These are phyloP conservation scores for Acronicta aceris DNA, from an alignment of 2,888 invertebrate genomes.

Conservation along the genomic window DNA sequence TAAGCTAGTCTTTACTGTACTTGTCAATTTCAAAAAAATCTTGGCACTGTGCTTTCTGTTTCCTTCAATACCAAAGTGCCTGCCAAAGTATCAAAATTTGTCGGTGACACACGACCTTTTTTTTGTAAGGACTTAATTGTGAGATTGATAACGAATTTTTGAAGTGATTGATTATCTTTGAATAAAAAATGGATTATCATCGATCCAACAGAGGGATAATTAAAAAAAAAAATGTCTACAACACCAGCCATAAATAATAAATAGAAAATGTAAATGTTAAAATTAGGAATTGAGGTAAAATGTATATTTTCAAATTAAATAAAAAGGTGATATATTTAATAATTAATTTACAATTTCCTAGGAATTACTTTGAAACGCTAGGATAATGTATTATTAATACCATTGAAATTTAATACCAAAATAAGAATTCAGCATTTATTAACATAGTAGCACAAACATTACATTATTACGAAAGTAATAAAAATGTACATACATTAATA, in stretches of 20 bases:
- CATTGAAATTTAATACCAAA: conserved; percentile 18
- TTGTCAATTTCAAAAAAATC: conserved; percentile 54
- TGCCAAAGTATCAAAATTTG: conserved; percentile 67
- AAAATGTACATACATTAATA: conserved; percentile 25
- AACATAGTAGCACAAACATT: conserved; percentile 39
- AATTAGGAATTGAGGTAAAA: conserved; percentile 36
- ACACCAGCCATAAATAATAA: neutral
- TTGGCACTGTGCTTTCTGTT: conserved; percentile 57
- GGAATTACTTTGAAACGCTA: conserved; percentile 39
- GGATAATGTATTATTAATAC: conserved; percentile 18
- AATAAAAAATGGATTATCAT: neutral
- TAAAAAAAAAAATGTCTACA: neutral
- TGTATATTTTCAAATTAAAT: conserved; percentile 50
- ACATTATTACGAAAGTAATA: conserved; percentile 6
- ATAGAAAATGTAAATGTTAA: conserved; percentile 13
- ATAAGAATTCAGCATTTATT: conserved; percentile 22
- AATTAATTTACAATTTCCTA: conserved; percentile 46
- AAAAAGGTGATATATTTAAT: conserved; percentile 55
- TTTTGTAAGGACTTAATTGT: neutral
- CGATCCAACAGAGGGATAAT: neutral
- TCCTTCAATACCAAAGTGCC: conserved; percentile 76
- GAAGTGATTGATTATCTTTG: too few relatives aligned
- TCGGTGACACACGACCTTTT: conserved; percentile 2
- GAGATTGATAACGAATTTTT: too few relatives aligned
- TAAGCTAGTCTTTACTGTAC: conserved; percentile 41